These are phyloP conservation scores for Capromys pilorides DNA, from an alignment of 2,797 vertebrate species.

Conservation along the genomic window DNA sequence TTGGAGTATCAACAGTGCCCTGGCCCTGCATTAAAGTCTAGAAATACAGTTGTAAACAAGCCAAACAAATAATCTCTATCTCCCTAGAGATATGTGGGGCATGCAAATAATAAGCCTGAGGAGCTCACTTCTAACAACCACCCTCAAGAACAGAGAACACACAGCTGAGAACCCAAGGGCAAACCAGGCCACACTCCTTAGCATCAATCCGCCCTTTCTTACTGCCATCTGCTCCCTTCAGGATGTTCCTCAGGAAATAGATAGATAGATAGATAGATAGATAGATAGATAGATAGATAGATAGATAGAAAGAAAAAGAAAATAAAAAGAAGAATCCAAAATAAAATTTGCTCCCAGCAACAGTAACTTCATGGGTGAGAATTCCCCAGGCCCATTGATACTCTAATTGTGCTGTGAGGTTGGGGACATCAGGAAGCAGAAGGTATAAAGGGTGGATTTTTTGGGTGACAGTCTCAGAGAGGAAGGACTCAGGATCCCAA, in stretches of 20 bases:
- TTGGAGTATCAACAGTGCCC: background rate
- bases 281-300: no score
- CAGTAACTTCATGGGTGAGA: constrained; percentile 54
- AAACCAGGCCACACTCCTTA: constrained; percentile 49
- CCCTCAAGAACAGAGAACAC: background rate
- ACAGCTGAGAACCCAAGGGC: constrained; percentile 58
- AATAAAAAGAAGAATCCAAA: constrained; percentile 59
- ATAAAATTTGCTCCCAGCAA: constrained; percentile 78
- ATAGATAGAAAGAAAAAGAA: no score
- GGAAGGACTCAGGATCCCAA: background rate
- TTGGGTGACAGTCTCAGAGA: background rate
- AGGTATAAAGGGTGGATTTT: background rate
- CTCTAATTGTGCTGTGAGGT: constrained; percentile 5
- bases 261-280: background rate
- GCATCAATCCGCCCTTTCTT: constrained; percentile 60
- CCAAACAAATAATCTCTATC: background rate
- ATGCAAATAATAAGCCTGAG: background rate
- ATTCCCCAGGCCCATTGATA: constrained; percentile 4
- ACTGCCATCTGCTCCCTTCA: constrained; percentile 77
- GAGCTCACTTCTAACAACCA: background rate
- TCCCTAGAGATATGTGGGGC: background rate
- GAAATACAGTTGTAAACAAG: constrained; percentile 13
- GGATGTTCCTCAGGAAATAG: constrained; percentile 45
- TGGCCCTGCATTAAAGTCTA: background rate
- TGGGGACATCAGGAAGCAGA: background rate